Base-by-base conservation (phyloP, 2,888 invertebrate species). In the Sclerodermus sp. region DNA sequence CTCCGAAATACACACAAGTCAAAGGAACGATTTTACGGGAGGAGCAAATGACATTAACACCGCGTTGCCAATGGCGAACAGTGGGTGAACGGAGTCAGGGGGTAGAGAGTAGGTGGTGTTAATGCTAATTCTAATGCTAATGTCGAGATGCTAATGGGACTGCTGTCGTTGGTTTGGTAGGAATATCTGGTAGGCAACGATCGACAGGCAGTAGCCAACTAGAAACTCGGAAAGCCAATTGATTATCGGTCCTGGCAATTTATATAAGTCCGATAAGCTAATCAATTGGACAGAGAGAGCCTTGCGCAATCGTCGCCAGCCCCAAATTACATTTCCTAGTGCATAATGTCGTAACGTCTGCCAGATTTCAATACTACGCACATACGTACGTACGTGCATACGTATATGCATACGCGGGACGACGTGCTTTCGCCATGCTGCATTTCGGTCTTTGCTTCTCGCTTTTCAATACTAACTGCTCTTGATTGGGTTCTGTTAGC, bases 61-160 rank as follows among this genome's bases (percentile, higher is more conserved):
- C 23, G 23, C 23, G 23, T 3, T 23, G 8, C 8, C 8, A 8
- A 8, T 23, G 8, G 43, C 50, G 40, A 36, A 40, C 34, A 29
- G 34, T 29, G 10, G 29, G 31, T n/a, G 32, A 49, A 17, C 39
- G 47, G 30, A 30, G 38, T 18, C 38, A 42, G 41, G 29, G 17
- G n/a, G 37, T 50, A 45, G 30, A 39, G 46, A 38, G 44, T 23
- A 67, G 71, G 66, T 70, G 71, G 71, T 70, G 71, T 64, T 66
- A 68, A 70, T 67, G 69, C 59, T 60, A 63, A 67, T 71, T 66
- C 58, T 67, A 64, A 67, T 64, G 64, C 40, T 59, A 49, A 55
- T 53, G 60, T 52, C 61, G 56, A 23, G 23, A 62, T 62, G 61
- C 58, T 62, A 62, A 62, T 62, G 62, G 62, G 23, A 8, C 3